Conservation (phyloP, 2,797 vertebrate genomes). For the Sebastes kiyomatsui region DNA sequence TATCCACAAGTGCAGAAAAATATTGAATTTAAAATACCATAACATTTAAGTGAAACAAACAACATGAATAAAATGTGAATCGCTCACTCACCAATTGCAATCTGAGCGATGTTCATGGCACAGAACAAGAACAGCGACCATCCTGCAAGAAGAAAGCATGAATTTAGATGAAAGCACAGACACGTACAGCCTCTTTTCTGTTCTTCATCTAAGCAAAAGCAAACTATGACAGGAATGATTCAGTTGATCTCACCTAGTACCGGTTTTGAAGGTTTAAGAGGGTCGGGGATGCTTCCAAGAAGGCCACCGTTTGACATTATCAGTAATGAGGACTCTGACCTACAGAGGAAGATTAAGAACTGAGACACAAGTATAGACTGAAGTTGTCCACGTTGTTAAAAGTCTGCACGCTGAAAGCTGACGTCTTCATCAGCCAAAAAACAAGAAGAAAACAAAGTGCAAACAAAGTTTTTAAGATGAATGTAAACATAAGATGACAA, state of each 20-base stretch:
- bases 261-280: neutral
- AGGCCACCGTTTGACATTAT: conserved; percentile 25
- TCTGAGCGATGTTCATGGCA: conserved; percentile 51
- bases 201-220: neutral
- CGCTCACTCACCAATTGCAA: conserved; percentile 73
- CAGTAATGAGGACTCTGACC: neutral
- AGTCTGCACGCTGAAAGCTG: neutral
- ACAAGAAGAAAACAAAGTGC: neutral
- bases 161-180: neutral
- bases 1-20: too few species aligned
- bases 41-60: neutral
- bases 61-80: neutral
- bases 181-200: neutral
- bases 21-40: neutral
- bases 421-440: neutral
- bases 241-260: conserved; percentile 40
- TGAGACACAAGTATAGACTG: neutral
- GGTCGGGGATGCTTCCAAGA: neutral
- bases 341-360: neutral
- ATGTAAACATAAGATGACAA: too few species aligned
- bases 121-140: too few species aligned
- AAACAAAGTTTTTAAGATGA: neutral
- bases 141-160: neutral
- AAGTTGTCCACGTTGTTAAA: neutral
- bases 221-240: neutral